Conservation (phyloP, 1,140 invertebrate genomes). For the Temnothorax nylanderi region DNA sequence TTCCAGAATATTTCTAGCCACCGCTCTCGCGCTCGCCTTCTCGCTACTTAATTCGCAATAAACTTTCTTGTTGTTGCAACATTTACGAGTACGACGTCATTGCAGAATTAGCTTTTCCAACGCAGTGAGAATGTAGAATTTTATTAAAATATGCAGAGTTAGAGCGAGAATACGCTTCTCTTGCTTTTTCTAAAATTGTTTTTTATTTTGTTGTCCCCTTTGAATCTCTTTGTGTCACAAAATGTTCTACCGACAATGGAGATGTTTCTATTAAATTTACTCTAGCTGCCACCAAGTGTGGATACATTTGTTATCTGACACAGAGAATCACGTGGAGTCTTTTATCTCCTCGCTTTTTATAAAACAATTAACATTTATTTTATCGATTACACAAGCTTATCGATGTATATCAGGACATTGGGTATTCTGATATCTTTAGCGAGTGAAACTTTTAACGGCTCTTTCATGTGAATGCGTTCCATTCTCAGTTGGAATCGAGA, state of each 20-base stretch:
- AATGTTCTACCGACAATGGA: constrained; percentile 78
- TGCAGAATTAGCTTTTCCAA: not conserved
- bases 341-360: not conserved
- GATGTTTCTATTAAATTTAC: constrained; percentile 81
- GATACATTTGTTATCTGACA: constrained; percentile 68
- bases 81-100: not conserved
- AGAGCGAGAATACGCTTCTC: not conserved
- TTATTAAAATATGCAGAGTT: not conserved
- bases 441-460: constrained; percentile 13
- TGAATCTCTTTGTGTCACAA: not conserved
- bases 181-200: not conserved
- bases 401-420: not conserved
- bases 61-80: constrained; percentile 13
- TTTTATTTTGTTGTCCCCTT: not conserved
- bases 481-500: not conserved
- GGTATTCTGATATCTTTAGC: not conserved
- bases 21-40: constrained; percentile 38
- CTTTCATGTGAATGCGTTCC: constrained; percentile 19
- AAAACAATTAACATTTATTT: not conserved
- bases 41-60: constrained; percentile 35
- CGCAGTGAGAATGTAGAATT: not conserved
- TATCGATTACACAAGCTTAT: not conserved
- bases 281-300: constrained; percentile 64
- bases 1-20: constrained; percentile 69
- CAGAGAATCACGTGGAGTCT: not conserved